These are phyloP conservation scores for Kryptopterus vitreolus DNA, from an alignment of 2,797 vertebrate genomes.

Conservation along the genomic window DNA sequence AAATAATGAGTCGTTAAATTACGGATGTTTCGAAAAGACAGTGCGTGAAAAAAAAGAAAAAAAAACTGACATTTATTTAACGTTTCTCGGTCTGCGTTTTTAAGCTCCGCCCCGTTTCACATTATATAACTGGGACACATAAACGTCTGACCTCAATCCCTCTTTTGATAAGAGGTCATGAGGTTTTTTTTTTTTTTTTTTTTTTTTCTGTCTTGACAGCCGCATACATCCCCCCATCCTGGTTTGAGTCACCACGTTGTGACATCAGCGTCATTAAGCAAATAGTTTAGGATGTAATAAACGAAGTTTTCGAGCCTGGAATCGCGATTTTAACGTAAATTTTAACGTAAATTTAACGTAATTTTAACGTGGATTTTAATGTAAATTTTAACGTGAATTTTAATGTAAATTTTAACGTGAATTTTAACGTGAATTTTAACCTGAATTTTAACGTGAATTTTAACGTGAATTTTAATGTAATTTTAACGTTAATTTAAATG, in stretches of 20 bases:
- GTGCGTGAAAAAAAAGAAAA: too few species aligned
- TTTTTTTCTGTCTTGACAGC: background rate
- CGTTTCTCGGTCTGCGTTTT: background rate
- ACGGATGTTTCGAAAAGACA: too few species aligned
- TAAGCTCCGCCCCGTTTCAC: background rate
- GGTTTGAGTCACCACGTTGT: background rate
- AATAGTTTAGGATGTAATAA: background rate
- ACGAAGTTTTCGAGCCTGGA: background rate
- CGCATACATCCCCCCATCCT: background rate
- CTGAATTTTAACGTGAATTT: too few species aligned
- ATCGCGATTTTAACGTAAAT: too few species aligned
- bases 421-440: too few species aligned
- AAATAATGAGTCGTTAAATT: too few species aligned
- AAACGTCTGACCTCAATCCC: constrained; percentile 23
- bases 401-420: too few species aligned
- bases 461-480: too few species aligned
- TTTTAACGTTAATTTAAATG: too few species aligned
- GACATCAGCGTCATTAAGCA: background rate
- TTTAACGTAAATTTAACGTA: too few species aligned
- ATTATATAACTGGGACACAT: constrained; percentile 16
- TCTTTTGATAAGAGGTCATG: background rate
- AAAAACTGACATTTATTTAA: background rate
- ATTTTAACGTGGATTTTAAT: too few species aligned
- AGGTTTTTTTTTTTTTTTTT: background rate
- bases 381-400: too few species aligned